Conservation (phyloP, 1,140 invertebrate species). For the Trigoniulus corallinus region DNA sequence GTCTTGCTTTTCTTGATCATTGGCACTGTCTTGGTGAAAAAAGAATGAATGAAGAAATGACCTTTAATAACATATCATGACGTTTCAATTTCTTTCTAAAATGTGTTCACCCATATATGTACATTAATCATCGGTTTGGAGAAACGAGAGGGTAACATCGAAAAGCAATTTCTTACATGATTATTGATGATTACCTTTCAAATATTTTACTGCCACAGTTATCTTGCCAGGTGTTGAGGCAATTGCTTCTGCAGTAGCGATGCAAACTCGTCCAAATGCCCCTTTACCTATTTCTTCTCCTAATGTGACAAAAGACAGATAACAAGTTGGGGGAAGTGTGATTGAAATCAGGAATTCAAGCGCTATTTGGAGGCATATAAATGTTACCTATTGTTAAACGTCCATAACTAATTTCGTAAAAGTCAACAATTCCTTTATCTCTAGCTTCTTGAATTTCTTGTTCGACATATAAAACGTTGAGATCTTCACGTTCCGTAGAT, state of each 20-base stretch:
- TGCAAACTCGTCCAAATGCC: slow-evolving; percentile 52
- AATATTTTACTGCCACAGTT: slow-evolving; percentile 51
- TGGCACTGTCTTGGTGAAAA: slow-evolving; percentile 1
- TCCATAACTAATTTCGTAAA: slow-evolving; percentile 35
- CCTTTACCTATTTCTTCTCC: slow-evolving; percentile 47
- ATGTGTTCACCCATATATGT: no score
- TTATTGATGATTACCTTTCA: slow-evolving; percentile 37
- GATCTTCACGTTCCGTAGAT: no score
- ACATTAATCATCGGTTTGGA: no score
- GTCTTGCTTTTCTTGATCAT: slow-evolving; percentile 14
- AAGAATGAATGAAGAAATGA: no score
- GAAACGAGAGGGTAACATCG: no score
- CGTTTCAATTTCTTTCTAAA: no score
- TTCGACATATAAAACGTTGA: slow-evolving; percentile 5
- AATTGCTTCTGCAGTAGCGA: slow-evolving; percentile 34
- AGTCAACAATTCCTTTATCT: slow-evolving; percentile 16
- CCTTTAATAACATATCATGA: neutral
- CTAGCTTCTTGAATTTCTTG: neutral
- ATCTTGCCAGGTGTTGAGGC: slow-evolving; percentile 30
- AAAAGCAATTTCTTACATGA: no score
- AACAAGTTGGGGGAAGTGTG: neutral
- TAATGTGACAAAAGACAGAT: neutral
- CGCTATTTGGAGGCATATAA: neutral
- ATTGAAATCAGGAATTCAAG: neutral
- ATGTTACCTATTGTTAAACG: slow-evolving; percentile 26